Percentiles rank a stretch among this genome's conserved stretches.
Evolutionary conservation across 2,797 vertebrate species (phyloP).

Genomic region (Eospalax fontanierii): DNA sequence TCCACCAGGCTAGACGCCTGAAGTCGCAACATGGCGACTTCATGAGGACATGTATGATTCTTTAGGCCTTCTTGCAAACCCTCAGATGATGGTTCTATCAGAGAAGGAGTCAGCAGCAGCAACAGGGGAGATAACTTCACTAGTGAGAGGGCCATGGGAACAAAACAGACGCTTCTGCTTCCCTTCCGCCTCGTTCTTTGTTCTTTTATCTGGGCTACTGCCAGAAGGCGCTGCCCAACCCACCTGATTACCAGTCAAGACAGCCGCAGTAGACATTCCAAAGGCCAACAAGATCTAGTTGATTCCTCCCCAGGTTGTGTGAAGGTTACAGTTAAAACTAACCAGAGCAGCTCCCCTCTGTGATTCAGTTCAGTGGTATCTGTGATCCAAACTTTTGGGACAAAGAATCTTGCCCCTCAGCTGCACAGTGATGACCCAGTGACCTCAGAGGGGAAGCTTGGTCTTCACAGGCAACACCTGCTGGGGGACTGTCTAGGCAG

Average conservation of each 20-base stretch:
- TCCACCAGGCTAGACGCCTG: background rate
- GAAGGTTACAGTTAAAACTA: background rate
- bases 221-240: background rate
- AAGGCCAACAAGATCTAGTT: background rate
- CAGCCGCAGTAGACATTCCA: background rate
- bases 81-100: background rate
- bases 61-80: background rate
- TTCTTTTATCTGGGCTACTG: background rate
- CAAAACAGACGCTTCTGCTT: too few species aligned
- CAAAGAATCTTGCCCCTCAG: background rate
- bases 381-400: background rate
- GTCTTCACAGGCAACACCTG: background rate
- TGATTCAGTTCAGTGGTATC: slow-evolving; percentile 1
- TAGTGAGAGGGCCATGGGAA: background rate
- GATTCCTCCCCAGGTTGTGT: background rate
- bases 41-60: too few species aligned
- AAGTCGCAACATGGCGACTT: background rate
- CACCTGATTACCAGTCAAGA: background rate
- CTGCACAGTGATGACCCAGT: background rate
- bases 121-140: background rate
- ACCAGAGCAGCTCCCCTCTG: background rate
- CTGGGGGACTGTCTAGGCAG: background rate
- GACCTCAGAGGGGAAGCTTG: background rate
- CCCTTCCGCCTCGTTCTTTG: too few species aligned
- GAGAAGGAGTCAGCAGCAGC: background rate